Evolutionary conservation across 2,797 vertebrate genomes (phyloP).

Genomic region (Parambassis ranga): DNA sequence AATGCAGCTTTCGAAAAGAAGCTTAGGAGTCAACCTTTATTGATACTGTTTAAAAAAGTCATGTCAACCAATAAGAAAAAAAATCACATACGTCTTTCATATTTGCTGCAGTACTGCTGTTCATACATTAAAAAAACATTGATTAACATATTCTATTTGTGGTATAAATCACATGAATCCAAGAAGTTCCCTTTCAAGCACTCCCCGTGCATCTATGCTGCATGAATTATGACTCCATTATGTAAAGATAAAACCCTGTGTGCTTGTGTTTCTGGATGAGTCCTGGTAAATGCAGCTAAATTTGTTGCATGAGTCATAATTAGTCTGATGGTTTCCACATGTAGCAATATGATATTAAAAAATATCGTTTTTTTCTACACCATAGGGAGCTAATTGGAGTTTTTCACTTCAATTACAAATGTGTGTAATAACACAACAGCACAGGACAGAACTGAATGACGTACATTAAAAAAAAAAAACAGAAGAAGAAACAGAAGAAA

Average conservation of each 20-base stretch:
- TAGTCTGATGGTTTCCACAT: neutral
- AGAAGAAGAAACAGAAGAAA: neutral
- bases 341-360: neutral
- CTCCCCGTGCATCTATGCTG: conserved; percentile 1
- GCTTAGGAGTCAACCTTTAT: conserved; percentile 82
- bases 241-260: too few relatives aligned
- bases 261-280: too few relatives aligned
- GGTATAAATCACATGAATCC: neutral
- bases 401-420: conserved; percentile 29
- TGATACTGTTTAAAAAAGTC: conserved; percentile 74
- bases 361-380: too few relatives aligned
- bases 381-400: neutral
- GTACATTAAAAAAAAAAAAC: conserved; percentile 44
- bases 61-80: conserved; percentile 54
- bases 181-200: neutral
- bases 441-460: conserved; percentile 51
- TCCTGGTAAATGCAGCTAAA: neutral
- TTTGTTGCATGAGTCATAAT: neutral
- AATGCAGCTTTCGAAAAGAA: conserved; percentile 34
- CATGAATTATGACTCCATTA: too few relatives aligned
- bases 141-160: conserved; percentile 54
- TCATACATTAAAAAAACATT: conserved; percentile 62
- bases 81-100: conserved; percentile 69
- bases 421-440: conserved; percentile 41
- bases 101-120: conserved; percentile 72